These are phyloP conservation scores for Lagopus leucura DNA, from an alignment of 2,113 vertebrate species.

Conservation along the genomic window DNA sequence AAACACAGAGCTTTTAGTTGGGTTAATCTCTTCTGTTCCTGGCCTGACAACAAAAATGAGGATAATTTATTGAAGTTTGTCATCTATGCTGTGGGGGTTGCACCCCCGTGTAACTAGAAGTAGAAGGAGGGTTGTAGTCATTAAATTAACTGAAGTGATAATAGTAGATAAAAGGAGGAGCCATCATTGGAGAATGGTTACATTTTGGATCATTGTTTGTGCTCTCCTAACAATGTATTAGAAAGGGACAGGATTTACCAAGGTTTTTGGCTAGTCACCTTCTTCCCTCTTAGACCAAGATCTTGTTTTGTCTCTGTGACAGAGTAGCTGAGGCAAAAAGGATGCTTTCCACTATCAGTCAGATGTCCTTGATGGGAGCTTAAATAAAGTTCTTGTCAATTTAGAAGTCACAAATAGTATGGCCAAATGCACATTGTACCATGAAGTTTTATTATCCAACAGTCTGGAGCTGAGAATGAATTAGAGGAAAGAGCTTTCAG, in stretches of 20 bases:
- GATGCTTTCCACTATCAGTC: background rate
- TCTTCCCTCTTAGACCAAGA: background rate
- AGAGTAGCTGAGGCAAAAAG: background rate
- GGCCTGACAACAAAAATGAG: background rate
- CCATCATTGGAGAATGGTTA: background rate
- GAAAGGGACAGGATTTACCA: background rate
- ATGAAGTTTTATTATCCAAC: background rate
- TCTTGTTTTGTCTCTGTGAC: background rate
- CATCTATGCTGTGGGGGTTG: background rate
- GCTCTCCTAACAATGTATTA: accelerated
- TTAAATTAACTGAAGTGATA: background rate
- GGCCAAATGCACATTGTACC: background rate
- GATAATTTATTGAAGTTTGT: background rate
- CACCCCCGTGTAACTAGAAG: background rate
- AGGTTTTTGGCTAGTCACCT: accelerated
- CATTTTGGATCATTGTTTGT: background rate
- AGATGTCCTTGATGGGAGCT: background rate
- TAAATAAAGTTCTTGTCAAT: background rate
- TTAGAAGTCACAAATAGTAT: background rate
- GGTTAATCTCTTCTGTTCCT: background rate
- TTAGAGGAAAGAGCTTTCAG: background rate
- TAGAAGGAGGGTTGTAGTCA: accelerated
- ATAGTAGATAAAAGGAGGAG: background rate
- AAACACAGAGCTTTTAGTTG: background rate
- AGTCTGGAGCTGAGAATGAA: background rate